Base-by-base conservation (phyloP, 1,140 invertebrate genomes). In the Drosophila virilis region DNA sequence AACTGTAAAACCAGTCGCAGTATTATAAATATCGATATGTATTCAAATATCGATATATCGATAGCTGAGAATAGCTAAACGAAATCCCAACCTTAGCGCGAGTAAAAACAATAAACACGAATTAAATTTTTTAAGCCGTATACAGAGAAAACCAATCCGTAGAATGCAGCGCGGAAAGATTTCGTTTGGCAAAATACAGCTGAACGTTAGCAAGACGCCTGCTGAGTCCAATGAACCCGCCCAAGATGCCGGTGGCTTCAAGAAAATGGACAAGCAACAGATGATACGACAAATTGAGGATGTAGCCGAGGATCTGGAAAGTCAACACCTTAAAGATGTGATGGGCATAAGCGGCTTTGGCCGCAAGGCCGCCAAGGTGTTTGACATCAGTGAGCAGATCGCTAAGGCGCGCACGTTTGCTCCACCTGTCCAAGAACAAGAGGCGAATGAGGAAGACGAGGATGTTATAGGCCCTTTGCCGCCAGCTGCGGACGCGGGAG, bases 311-410 rank as follows among this genome's bases (percentile, higher is more conserved):
- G 96, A 96, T 74, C 91, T 94, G 28, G 96, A 96, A 84, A 94
- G 91, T 22, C 94, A 95, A 72, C 94, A 95, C 68, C 92, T 96
- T 0, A 93, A 96, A 73, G 93, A 95, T 71, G 91, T 96, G 0
- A 97, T 96, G 96, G 96, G 96, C 1, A 95, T 96, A 55, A 94
- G 94, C 51, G 94, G 94, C 9, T 97, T 97, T 91, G 96, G 96
- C 1, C 96, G 96, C 73, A 96, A 96, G 82, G 95, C 96, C 0
- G 96, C 96, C 0, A 96, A 96, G 89, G 94, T 94, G 9, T 96
- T 96, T 80, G 94, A 96, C 80, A 93, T 97, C 2, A 93, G 95
- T 79, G 94, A 92, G 22, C 90, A 92, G 69, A 91, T 91, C 22
- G 82, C 78, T n/a, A 89, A 86, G 55, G 85, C 89, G 8, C 74